Evolutionary conservation across 2,888 invertebrate genomes (phyloP).

Genomic region (Dryocosmus kuriphilus): DNA sequence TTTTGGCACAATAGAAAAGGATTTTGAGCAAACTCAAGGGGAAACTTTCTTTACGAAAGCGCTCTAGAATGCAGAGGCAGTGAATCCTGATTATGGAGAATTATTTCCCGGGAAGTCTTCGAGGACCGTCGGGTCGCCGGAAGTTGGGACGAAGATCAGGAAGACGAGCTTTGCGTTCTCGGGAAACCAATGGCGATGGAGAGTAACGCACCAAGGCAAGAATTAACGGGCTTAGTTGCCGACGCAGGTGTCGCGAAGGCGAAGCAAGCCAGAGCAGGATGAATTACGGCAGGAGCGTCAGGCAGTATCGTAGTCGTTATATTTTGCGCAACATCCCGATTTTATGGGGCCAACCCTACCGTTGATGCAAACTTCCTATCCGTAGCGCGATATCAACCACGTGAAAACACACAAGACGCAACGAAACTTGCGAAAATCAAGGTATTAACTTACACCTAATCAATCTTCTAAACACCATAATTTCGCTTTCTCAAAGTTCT

Average conservation of each 20-base stretch:
- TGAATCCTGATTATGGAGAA: conserved; percentile 38
- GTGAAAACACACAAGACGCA: conserved; percentile 46
- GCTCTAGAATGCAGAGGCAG: conserved; percentile 14
- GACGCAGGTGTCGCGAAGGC: conserved; percentile 75
- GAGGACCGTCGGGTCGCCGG: conserved; percentile 39
- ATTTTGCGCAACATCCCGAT: conserved; percentile 78
- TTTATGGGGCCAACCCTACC: conserved; percentile 72
- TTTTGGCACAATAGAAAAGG: background rate
- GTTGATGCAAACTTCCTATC: conserved; percentile 60
- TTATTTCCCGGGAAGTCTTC: conserved; percentile 21
- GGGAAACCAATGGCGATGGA: conserved; percentile 57
- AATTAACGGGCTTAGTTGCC: conserved; percentile 78
- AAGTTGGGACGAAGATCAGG: conserved; percentile 57
- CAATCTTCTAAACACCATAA: background rate
- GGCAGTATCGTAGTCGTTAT: conserved; percentile 73
- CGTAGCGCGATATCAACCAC: conserved; percentile 53
- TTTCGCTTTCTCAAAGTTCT: too few relatives aligned
- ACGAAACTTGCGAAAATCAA: conserved; percentile 7
- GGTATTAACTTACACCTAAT: background rate
- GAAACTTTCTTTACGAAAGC: conserved; percentile 7
- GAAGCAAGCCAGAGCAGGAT: conserved; percentile 70
- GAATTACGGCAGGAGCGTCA: conserved; percentile 75
- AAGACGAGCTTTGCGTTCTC: conserved; percentile 57
- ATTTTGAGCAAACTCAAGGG: background rate
- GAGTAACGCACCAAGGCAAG: conserved; percentile 66